Evolutionary conservation across 2,888 invertebrate genomes (phyloP).

Genomic region (Agrenia bidenticulata): DNA sequence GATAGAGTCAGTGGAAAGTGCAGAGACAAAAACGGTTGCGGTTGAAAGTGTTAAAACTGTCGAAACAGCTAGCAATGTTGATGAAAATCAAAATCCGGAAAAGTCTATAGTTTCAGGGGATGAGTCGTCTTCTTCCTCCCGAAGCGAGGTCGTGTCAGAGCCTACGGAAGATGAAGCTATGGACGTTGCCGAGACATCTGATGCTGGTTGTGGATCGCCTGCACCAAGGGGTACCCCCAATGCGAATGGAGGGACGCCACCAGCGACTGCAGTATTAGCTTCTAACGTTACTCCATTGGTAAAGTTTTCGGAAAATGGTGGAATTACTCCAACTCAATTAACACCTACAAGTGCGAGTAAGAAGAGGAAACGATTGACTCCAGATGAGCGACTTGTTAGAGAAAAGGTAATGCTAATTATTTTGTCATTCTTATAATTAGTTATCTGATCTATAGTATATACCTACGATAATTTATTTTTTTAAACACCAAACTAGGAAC

Average conservation of each 20-base stretch:
- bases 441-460: too few relatives aligned
- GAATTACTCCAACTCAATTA: slow-evolving; percentile 18
- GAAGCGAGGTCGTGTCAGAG: not conserved
- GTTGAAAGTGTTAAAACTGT: too few relatives aligned
- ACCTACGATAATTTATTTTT: too few relatives aligned
- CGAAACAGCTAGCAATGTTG: too few relatives aligned
- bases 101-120: too few relatives aligned
- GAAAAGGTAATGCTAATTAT: slow-evolving; percentile 41
- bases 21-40: too few relatives aligned
- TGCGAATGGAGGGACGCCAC: not conserved
- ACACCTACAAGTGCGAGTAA: slow-evolving; percentile 36
- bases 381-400: slow-evolving; percentile 34
- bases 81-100: too few relatives aligned
- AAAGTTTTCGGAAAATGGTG: not conserved
- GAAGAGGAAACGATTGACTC: slow-evolving; percentile 47
- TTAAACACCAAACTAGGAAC: too few relatives aligned
- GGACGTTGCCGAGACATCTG: not conserved
- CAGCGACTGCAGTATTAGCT: not conserved
- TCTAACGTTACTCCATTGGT: not conserved
- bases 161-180: not conserved
- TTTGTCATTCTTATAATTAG: too few relatives aligned
- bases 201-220: too few relatives aligned
- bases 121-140: too few relatives aligned
- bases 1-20: too few relatives aligned
- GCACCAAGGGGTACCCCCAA: not conserved